phyloP scores from a whole-genome alignment of 2,888 invertebrate species.

The Catocala sponsa region DNA sequence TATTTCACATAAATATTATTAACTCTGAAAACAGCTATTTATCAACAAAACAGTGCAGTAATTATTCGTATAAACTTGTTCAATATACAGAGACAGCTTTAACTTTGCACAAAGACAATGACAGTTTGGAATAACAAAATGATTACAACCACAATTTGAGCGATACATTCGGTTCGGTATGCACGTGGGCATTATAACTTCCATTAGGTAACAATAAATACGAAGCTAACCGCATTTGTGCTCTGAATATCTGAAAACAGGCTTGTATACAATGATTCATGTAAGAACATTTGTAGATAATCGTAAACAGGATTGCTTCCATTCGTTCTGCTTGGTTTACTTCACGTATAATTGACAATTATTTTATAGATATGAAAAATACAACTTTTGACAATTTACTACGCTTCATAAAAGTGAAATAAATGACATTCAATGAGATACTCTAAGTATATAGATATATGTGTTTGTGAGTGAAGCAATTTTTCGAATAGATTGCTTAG shows the following conservation, averaged over 20 bases:
- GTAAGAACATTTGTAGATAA: constrained; percentile 45
- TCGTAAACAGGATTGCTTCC: constrained; percentile 29
- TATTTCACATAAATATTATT: neutral
- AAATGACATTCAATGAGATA: no score
- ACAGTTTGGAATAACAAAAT: neutral
- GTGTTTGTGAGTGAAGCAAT: no score
- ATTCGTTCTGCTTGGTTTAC: constrained; percentile 47
- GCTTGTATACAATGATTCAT: constrained; percentile 42
- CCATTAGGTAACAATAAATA: constrained; percentile 48
- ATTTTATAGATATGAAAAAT: no score
- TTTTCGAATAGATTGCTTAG: no score
- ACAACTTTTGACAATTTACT: no score
- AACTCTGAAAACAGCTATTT: no score
- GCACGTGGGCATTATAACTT: constrained; percentile 31
- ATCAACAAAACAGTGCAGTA: no score
- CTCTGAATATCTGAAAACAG: constrained; percentile 57
- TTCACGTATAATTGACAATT: neutral
- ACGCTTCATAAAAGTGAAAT: no score
- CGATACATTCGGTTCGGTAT: constrained; percentile 21
- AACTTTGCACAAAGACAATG: neutral
- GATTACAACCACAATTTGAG: neutral
- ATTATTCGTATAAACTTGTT: no score
- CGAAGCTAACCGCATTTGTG: constrained; percentile 52
- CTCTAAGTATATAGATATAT: no score
- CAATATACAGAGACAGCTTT: no score